phyloP scores from a whole-genome alignment of 2,797 vertebrate genomes.

The Tiaroga cobitis region DNA sequence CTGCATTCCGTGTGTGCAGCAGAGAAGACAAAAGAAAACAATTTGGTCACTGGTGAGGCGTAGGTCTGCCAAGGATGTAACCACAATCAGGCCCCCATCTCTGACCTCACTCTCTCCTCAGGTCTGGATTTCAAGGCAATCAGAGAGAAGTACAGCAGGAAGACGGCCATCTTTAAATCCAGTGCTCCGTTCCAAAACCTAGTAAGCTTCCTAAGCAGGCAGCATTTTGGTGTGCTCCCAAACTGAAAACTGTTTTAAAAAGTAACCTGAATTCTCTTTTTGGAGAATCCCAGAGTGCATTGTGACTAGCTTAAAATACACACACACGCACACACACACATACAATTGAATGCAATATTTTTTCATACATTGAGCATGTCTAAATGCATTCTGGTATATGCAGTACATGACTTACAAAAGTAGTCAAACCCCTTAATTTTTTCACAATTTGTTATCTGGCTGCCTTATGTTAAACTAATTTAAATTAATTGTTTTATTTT shows the following conservation, averaged over 20 bases:
- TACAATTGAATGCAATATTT: too few species aligned
- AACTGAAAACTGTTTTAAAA: not conserved
- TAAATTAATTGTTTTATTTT: too few species aligned
- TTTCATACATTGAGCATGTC: too few species aligned
- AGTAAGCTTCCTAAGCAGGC: not conserved
- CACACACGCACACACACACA: too few species aligned
- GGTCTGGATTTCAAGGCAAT: conserved; percentile 40
- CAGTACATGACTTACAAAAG: too few species aligned
- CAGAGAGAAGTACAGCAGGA: conserved; percentile 19
- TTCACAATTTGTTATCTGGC: too few species aligned
- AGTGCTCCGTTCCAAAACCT: not conserved
- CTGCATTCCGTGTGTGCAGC: conserved; percentile 55
- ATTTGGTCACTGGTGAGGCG: conserved; percentile 51
- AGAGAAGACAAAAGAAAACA: conserved; percentile 58
- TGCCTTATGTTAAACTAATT: too few species aligned
- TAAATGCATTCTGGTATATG: too few species aligned
- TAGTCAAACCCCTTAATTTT: too few species aligned
- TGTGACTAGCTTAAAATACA: not conserved
- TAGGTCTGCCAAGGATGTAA: conserved; percentile 46
- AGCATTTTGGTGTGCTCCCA: not conserved
- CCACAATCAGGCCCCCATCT: conserved; percentile 41
- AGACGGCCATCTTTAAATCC: conserved; percentile 1
- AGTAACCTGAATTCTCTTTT: not conserved
- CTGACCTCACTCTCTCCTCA: conserved; percentile 46
- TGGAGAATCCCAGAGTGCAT: not conserved